Evolutionary conservation across 2,888 invertebrate species (phyloP).

Genomic region (Syritta pipiens): DNA sequence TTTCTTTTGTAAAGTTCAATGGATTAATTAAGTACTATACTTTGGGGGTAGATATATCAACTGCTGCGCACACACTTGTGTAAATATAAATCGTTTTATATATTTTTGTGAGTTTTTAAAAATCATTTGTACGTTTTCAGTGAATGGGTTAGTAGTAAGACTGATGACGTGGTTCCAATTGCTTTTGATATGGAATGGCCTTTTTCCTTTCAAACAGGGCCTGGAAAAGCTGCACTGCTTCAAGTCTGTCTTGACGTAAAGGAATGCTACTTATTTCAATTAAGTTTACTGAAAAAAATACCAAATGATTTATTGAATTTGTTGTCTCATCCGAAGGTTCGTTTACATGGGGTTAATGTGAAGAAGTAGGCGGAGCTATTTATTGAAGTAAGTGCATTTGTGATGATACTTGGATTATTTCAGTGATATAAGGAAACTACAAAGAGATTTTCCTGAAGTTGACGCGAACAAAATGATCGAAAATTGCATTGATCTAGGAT

Average conservation of each 20-base stretch:
- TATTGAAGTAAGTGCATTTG: constrained; percentile 65
- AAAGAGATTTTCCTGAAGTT: constrained; percentile 82
- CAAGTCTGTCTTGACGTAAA: constrained; percentile 82
- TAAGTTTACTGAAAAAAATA: constrained; percentile 81
- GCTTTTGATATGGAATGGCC: constrained; percentile 87
- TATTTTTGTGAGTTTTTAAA: constrained; percentile 77
- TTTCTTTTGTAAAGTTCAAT: constrained; percentile 75
- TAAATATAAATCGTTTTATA: too few relatives aligned
- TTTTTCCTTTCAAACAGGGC: constrained; percentile 82
- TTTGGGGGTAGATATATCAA: constrained; percentile 79
- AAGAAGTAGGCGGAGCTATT: too few relatives aligned
- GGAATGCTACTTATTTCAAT: constrained; percentile 82
- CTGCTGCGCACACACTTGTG: too few relatives aligned
- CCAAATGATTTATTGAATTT: constrained; percentile 81
- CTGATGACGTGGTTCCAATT: constrained; percentile 79
- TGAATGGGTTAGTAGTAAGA: constrained; percentile 76
- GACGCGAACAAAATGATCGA: constrained; percentile 80
- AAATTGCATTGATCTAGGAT: constrained; percentile 82
- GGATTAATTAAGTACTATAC: constrained; percentile 77
- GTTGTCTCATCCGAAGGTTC: constrained; percentile 82
- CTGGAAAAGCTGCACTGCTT: constrained; percentile 82
- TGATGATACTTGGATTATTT: constrained; percentile 71
- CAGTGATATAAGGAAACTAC: constrained; percentile 83
- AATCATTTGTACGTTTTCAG: constrained; percentile 66
- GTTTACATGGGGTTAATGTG: constrained; percentile 83